Base-by-base conservation (phyloP, 1,140 invertebrate genomes). In the Adelges cooleyi region DNA sequence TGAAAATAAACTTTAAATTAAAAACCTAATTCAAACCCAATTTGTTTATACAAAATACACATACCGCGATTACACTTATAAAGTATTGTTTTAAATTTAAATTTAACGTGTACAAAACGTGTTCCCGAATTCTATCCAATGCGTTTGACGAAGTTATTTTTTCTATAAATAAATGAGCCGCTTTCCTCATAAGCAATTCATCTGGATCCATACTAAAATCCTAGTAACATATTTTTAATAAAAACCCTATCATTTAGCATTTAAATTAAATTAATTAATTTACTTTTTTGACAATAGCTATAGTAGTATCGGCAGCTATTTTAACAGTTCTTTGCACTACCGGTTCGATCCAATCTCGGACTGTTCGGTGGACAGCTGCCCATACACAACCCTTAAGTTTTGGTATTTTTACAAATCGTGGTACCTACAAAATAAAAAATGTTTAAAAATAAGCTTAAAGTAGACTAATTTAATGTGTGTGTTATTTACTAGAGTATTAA, bases 121-220 rank as follows among this genome's bases (percentile, higher is more conserved):
- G 90, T 74, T 98, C 95, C 66, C 94, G 80, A 72, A 92, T 95
- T 0, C 94, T 98, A 22, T 99, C 98, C 86, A 98, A 92, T 0
- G 94, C 92, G 89, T 98, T 95, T 33, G 94, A 95, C 44, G 95
- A 93, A 2, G 93, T 95, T 69, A 99, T 78, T 76, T 95, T 93
- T 10, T 95, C 80, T 65, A 95, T 93, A 92, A 99, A 96, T 71
- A 93, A 90, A 73, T 97, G 92, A 1, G 94, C 91, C 4, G 93
- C 92, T 0, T 83, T 82, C 23, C 94, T 81, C 87, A 99, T 92
- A 56, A 91, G 80, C 8, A 82, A 80, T 74, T 98, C 95, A 68
- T 99, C 95, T 0, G 90, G 86, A 75, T 99, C 95, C 29, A 99
- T 75, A 0, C 93, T 91, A 78, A 99, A 99, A 76, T 99, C 97